Conservation (phyloP, 1,140 invertebrate species). For the Dreissena polymorpha region DNA sequence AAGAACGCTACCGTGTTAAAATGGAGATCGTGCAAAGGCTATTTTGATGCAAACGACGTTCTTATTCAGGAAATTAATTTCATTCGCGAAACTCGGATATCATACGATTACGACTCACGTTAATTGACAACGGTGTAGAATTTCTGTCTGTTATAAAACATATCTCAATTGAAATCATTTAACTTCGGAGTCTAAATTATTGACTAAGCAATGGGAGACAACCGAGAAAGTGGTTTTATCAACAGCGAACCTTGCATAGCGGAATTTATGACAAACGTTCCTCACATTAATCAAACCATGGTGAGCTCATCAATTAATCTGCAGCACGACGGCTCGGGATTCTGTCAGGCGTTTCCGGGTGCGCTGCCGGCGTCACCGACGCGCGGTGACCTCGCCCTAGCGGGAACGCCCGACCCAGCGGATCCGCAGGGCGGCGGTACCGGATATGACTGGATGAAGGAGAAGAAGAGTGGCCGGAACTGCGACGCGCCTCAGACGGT, state of each 20-base stretch:
- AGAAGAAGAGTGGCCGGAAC: constrained; percentile 96
- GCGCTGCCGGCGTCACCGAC: constrained; percentile 71
- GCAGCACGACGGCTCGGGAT: constrained; percentile 12
- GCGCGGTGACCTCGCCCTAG: constrained; percentile 42
- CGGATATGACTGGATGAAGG: constrained; percentile 98
- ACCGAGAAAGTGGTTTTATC: constrained; percentile 92
- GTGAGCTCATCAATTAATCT: constrained; percentile 69
- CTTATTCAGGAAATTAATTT: constrained; percentile 32
- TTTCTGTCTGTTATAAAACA: neutral
- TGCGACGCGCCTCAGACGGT: constrained; percentile 41
- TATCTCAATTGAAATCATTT: neutral
- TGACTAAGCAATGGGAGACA: constrained; percentile 80
- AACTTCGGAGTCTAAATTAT: constrained; percentile 9
- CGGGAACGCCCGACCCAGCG: constrained; percentile 69
- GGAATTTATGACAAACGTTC: constrained; percentile 90
- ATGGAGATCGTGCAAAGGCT: no score
- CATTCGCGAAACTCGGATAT: no score
- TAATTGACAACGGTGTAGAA: neutral
- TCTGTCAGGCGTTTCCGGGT: constrained; percentile 80
- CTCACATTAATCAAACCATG: constrained; percentile 71
- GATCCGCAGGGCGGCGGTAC: constrained; percentile 83
- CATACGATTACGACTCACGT: neutral
- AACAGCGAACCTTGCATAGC: constrained; percentile 96
- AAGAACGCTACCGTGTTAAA: no score
- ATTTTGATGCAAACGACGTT: neutral